Evolutionary conservation across 2,888 invertebrate genomes (phyloP), one percentile per base, ranked within the genome.

Genomic region (Eurytoma adleriae): DNA sequence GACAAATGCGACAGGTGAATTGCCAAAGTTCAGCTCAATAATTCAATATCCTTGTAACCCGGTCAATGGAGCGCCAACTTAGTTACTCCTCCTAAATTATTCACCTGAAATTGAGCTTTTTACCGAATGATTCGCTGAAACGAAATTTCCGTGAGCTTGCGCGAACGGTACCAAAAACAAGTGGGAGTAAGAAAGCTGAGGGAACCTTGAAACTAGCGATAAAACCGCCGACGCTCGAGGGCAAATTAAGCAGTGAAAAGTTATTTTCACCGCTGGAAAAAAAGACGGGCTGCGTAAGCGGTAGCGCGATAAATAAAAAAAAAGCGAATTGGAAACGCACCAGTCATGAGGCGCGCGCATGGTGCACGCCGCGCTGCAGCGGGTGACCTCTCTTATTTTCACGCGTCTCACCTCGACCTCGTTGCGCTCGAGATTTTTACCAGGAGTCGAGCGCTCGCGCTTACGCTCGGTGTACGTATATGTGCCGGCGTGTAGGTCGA

Each of bases 371-470:
- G 27, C 4, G 61, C 50, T 10, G 68, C n/a, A 52, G 75, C 24
- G 67, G 3, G 61, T 48, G 75, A 81, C 78, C 76, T 79, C 73
- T 76, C 73, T 68, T 78, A 71, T 79, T 77, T 79, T 74, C 72
- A 52, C 78, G 71, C 78, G 69, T 27, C 75, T 82, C 71, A 82
- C 82, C 82, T 82, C 82, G 82, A 82, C 82, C 82, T 75, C 80
- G 64, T 80, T 82, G 61, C 54, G 64, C 78, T 24, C 13, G 52
- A 61, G 62, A 78, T 78, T 82, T 78, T 80, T 71, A 77, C 69
- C 80, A 74, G 72, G 74, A 75, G 70, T 30, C 61, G 54, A 54
- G 54, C 40, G n/a, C 54, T 54, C n/a, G 54, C 40, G 40, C 40
- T 10, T 40, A 10, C 40, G 40, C 40, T 40, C 40, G 72, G 20